These are phyloP conservation scores for Cyclina sinensis DNA, from an alignment of 1,140 invertebrate species.

Conservation along the genomic window DNA sequence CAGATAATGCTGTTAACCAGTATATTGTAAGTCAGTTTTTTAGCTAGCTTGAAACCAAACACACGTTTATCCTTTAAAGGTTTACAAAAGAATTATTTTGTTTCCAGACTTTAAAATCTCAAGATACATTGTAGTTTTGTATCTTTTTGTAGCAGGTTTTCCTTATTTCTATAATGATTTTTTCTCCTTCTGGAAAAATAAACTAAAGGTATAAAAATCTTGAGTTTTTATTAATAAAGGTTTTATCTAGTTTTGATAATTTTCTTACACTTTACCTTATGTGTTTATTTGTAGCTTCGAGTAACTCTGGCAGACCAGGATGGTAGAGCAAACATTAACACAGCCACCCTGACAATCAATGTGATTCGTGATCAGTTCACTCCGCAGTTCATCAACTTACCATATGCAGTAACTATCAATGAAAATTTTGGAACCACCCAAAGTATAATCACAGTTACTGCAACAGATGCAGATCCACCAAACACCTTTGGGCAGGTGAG, in stretches of 20 bases:
- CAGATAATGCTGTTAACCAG: constrained; percentile 57
- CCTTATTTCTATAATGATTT: too few species aligned
- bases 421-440: constrained; percentile 10
- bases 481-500: constrained; percentile 68
- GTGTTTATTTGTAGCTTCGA: constrained; percentile 37
- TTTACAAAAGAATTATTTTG: too few species aligned
- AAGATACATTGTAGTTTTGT: too few species aligned
- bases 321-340: constrained; percentile 49
- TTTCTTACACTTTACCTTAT: too few species aligned
- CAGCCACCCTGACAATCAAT: constrained; percentile 76
- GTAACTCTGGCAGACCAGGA: constrained; percentile 43
- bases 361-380: constrained; percentile 76
- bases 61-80: too few species aligned
- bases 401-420: constrained; percentile 65
- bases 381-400: constrained; percentile 75
- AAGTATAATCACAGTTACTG: constrained; percentile 63
- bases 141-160: too few species aligned
- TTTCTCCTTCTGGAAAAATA: too few species aligned
- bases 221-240: too few species aligned
- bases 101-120: too few species aligned
- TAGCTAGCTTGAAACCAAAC: too few species aligned
- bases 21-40: constrained; percentile 72
- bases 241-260: too few species aligned
- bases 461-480: constrained; percentile 71
- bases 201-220: too few species aligned